These are phyloP conservation scores for Neogale vison DNA, from an alignment of 2,113 vertebrate species.

Conservation along the genomic window DNA sequence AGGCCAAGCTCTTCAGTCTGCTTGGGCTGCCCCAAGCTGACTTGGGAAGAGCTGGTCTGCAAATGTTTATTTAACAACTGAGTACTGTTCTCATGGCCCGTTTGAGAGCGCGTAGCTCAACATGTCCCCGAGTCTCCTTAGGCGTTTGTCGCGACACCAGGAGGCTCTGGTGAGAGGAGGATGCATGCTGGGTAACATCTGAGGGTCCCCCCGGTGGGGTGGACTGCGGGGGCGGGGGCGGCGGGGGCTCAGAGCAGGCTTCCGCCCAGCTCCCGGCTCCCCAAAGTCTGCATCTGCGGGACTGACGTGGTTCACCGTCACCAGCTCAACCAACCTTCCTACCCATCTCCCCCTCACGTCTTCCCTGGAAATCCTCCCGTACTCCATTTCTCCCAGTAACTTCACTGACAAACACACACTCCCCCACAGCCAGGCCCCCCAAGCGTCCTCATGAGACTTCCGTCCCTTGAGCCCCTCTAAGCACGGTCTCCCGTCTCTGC, in stretches of 20 bases:
- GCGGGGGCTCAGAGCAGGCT: not conserved
- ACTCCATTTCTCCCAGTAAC: not conserved
- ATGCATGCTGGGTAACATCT: not conserved
- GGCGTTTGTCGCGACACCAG: not conserved
- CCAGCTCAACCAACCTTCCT: not conserved
- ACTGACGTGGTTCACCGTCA: no score
- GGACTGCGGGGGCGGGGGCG: not conserved
- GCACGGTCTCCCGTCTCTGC: not conserved
- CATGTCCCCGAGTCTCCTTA: not conserved
- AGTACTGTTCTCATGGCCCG: not conserved
- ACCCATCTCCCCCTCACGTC: not conserved
- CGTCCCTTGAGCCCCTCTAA: not conserved
- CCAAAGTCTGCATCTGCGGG: not conserved
- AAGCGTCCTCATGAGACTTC: not conserved
- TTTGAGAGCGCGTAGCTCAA: not conserved
- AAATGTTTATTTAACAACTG: not conserved
- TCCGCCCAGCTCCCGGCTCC: not conserved
- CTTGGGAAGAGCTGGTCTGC: not conserved
- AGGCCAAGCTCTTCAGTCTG: not conserved
- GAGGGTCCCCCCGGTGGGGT: not conserved
- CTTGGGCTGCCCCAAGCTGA: not conserved
- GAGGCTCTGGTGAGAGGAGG: not conserved
- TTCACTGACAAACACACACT: not conserved
- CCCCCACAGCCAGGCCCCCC: not conserved
- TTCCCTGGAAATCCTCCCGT: not conserved